Percentiles rank a stretch among this genome's conserved stretches.
phyloP scores from a whole-genome alignment of 2,888 invertebrate genomes.

The Synanthedon vespiformis region DNA sequence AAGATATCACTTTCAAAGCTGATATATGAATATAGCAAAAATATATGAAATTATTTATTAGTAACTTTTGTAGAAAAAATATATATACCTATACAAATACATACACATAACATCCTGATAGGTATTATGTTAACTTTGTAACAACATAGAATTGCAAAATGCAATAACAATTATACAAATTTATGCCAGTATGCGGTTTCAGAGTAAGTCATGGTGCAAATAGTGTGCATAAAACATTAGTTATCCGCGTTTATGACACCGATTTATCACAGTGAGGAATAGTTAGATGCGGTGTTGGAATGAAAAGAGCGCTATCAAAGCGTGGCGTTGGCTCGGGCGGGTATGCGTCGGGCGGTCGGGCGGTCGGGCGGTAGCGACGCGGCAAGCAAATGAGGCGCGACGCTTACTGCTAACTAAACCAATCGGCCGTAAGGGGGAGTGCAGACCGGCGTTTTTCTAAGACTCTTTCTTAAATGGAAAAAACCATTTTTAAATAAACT shows the following conservation, averaged over 20 bases:
- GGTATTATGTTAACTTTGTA: no score
- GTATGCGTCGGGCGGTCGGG: conserved; percentile 14
- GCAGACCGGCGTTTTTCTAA: conserved; percentile 28
- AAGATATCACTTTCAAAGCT: no score
- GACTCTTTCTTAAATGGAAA: neutral
- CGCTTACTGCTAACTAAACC: conserved; percentile 70
- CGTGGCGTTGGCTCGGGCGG: conserved; percentile 9
- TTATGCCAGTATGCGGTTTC: neutral
- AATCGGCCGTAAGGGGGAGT: conserved; percentile 39
- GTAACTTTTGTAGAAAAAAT: no score
- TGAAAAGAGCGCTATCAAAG: conserved; percentile 66
- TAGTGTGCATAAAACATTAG: neutral
- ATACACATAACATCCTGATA: no score
- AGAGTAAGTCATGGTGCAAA: neutral
- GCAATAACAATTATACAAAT: neutral
- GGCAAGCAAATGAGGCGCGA: conserved; percentile 68
- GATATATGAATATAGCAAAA: no score
- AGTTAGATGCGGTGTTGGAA: conserved; percentile 47
- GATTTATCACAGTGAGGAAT: conserved; percentile 53
- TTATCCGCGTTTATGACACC: conserved; percentile 2
- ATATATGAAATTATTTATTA: no score
- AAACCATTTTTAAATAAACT: neutral
- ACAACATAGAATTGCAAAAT: neutral
- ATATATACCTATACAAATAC: no score
- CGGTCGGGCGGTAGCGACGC: conserved; percentile 22